Conservation (phyloP, 2,888 invertebrate genomes). For the Agelastica alni region DNA sequence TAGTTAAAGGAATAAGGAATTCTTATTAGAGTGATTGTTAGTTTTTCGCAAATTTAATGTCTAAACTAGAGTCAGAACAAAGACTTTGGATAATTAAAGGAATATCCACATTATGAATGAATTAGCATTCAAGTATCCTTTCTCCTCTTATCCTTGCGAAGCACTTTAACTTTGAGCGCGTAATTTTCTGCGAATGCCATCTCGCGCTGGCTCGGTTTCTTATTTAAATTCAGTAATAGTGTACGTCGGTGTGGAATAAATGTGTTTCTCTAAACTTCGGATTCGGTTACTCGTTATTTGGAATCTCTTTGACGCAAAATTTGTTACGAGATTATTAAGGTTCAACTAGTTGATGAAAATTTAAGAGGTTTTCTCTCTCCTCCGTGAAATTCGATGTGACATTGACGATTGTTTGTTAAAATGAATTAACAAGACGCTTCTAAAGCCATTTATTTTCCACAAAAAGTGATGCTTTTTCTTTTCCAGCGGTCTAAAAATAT, state of each 20-base stretch:
- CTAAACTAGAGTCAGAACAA: background rate
- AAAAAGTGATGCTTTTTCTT: too few species aligned
- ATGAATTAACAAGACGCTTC: too few species aligned
- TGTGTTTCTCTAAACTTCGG: conserved; percentile 4
- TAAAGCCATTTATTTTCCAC: too few species aligned
- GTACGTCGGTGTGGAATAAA: conserved; percentile 17
- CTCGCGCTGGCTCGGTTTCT: conserved; percentile 13
- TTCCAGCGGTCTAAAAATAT: background rate
- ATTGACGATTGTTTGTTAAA: too few species aligned
- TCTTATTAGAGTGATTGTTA: too few species aligned
- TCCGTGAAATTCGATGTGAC: background rate
- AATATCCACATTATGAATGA: conserved; percentile 19
- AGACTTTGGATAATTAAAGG: conserved; percentile 13
- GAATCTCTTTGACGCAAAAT: conserved; percentile 1
- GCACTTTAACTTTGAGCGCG: conserved; percentile 15
- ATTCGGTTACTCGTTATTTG: conserved; percentile 9
- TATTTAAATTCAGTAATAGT: conserved; percentile 18
- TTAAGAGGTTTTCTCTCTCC: too few species aligned
- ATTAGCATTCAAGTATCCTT: conserved; percentile 18
- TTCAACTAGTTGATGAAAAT: background rate
- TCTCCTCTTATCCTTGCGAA: conserved; percentile 10
- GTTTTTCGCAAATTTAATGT: too few species aligned
- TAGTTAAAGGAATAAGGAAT: too few species aligned
- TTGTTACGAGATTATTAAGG: conserved; percentile 5
- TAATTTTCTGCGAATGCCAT: conserved; percentile 19